Conservation (phyloP, 2,888 invertebrate genomes). For the Lysandra coridon region DNA sequence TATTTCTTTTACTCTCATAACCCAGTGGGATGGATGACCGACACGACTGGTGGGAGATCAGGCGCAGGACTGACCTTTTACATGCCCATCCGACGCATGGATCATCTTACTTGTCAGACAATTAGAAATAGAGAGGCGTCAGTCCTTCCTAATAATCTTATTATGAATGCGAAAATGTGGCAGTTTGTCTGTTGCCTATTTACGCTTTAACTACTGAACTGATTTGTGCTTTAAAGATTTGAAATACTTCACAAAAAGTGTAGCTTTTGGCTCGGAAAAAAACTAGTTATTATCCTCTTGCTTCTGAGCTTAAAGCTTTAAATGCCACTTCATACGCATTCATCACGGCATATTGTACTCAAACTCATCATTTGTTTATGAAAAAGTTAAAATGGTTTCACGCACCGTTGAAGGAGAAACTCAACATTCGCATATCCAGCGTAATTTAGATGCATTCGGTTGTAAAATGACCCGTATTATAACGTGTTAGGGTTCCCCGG, state of each 20-base stretch:
- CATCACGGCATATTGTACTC: neutral
- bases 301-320: neutral
- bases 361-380: slow-evolving; percentile 21
- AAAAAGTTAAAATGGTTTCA: slow-evolving; percentile 37
- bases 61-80: too few species aligned
- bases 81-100: too few species aligned
- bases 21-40: too few species aligned
- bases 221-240: neutral
- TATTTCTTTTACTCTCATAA: too few species aligned
- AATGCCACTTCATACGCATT: neutral
- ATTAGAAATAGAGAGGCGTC: too few species aligned
- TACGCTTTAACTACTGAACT: too few species aligned
- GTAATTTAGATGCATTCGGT: slow-evolving; percentile 39
- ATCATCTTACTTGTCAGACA: too few species aligned
- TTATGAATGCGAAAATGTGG: too few species aligned
- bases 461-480: slow-evolving; percentile 39
- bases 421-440: slow-evolving; percentile 41
- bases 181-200: too few species aligned
- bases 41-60: too few species aligned
- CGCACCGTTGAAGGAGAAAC: slow-evolving; percentile 39
- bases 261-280: neutral
- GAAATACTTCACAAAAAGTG: neutral
- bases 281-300: neutral
- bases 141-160: too few species aligned
- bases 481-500: slow-evolving; percentile 38